Evolutionary conservation across 2,888 invertebrate genomes (phyloP), one percentile per base, ranked within the genome.

Genomic region (Phorcus lineatus): DNA sequence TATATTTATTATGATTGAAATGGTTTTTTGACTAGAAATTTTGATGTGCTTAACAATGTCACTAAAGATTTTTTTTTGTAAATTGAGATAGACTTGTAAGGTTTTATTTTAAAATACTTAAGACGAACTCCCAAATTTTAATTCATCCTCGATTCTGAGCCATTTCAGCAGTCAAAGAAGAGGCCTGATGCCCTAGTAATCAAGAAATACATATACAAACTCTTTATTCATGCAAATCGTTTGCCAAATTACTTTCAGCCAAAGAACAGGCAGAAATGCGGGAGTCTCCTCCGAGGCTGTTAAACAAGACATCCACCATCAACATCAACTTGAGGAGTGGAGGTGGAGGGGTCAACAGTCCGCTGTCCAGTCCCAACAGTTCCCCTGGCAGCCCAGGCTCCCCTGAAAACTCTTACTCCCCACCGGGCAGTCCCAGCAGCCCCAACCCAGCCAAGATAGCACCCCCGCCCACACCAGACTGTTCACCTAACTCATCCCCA

Each of bases 181-280:
- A 36, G 7, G 36, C 36, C 2, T 36, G 36, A 36, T 36, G n/a
- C n/a, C n/a, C 7, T 36, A 36, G 7, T 36, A 36, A 36, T 36
- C 36, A 4, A 36, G 7, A 4, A 36, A 36, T 7, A 4, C 7
- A 7, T 36, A 7, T 36, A 36, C 36, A 36, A 36, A 36, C 36
- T 36, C 7, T 4, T 36, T 36, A 36, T 36, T 36, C 2, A 36
- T 36, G 36, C 2, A 36, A 4, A 36, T 36, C 7, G 2, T 11
- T 13, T 13, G 11, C 13, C 47, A 11, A 3, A 36, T 36, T 19
- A 19, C n/a, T 83, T 86, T 19, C 83, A 89, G 90, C 86, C 53
- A 90, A 89, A 86, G 90, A 90, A 52, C 88, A 88, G 81, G 82
- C 86, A 28, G 90, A 90, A 22, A 67, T 87, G 70, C 85, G 88